Evolutionary conservation across 1,140 invertebrate species (phyloP).

Genomic region (Elymnias hypermnestra): DNA sequence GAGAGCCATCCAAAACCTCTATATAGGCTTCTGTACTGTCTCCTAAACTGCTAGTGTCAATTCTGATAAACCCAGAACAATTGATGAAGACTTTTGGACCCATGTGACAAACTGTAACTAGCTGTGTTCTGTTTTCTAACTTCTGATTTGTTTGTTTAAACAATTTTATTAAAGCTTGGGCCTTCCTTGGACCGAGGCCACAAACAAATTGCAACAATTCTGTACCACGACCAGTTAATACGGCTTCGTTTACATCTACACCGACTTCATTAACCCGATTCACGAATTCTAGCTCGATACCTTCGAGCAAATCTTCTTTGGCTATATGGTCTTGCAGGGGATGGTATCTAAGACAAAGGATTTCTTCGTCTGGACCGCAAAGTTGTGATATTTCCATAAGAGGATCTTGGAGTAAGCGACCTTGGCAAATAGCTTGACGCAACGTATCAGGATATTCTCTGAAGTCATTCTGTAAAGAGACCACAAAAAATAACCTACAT

Average conservation of each 20-base stretch:
- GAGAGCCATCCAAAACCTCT: slow-evolving; percentile 97
- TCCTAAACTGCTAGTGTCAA: slow-evolving; percentile 95
- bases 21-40: slow-evolving; percentile 96
- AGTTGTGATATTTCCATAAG: slow-evolving; percentile 97
- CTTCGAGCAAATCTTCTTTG: slow-evolving; percentile 91
- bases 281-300: slow-evolving; percentile 94
- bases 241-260: slow-evolving; percentile 97
- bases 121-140: slow-evolving; percentile 95
- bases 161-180: slow-evolving; percentile 90
- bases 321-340: slow-evolving; percentile 90
- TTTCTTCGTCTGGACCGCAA: slow-evolving; percentile 96
- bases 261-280: slow-evolving; percentile 97
- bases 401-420: slow-evolving; percentile 95
- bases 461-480: slow-evolving; percentile 83
- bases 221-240: slow-evolving; percentile 90
- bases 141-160: slow-evolving; percentile 96
- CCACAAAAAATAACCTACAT: too few species aligned
- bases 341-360: slow-evolving; percentile 95
- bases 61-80: slow-evolving; percentile 99
- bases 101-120: slow-evolving; percentile 97
- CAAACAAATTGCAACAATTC: slow-evolving; percentile 98
- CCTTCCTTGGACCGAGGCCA: slow-evolving; percentile 97
- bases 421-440: slow-evolving; percentile 94
- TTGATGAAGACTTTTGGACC: slow-evolving; percentile 99
- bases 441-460: slow-evolving; percentile 93